phyloP scores from a whole-genome alignment of 1,140 invertebrate species.

The Idris sp. region DNA sequence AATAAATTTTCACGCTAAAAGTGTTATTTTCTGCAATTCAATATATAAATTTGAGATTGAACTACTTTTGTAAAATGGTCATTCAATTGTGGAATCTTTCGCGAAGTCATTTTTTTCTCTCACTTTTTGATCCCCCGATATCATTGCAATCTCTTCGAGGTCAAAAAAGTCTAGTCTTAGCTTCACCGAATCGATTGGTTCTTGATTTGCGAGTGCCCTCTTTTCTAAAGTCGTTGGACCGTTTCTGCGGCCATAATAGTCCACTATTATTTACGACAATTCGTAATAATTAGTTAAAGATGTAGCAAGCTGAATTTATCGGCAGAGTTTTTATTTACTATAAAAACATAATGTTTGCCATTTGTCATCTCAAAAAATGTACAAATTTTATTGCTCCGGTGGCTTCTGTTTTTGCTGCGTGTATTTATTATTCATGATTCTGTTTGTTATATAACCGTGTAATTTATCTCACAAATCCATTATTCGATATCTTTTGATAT shows the following conservation, averaged over 20 bases:
- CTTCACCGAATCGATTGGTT: slow-evolving; percentile 47
- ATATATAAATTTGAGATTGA: background rate
- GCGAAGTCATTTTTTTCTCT: background rate
- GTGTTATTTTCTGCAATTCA: too few species aligned
- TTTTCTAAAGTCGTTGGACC: slow-evolving; percentile 48
- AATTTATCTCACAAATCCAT: too few species aligned
- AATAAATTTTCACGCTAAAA: too few species aligned
- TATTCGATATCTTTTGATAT: too few species aligned
- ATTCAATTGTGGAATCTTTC: too few species aligned
- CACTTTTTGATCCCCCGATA: slow-evolving; percentile 10
- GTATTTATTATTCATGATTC: background rate
- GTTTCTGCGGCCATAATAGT: slow-evolving; percentile 46
- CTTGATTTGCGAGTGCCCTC: slow-evolving; percentile 55
- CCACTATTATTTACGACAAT: slow-evolving; percentile 44
- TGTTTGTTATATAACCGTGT: too few species aligned
- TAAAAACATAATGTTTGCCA: slow-evolving; percentile 1
- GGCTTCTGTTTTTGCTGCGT: background rate
- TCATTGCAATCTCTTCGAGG: slow-evolving; percentile 39
- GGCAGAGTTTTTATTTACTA: slow-evolving; percentile 4
- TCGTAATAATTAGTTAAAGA: slow-evolving; percentile 43
- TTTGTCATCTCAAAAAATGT: background rate
- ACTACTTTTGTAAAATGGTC: background rate
- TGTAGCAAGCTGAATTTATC: slow-evolving; percentile 10
- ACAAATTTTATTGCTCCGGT: too few species aligned
- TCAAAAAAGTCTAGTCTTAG: slow-evolving; percentile 43